These are phyloP conservation scores for Eurystomus gularis DNA, from an alignment of 2,113 vertebrate species.

Conservation along the genomic window DNA sequence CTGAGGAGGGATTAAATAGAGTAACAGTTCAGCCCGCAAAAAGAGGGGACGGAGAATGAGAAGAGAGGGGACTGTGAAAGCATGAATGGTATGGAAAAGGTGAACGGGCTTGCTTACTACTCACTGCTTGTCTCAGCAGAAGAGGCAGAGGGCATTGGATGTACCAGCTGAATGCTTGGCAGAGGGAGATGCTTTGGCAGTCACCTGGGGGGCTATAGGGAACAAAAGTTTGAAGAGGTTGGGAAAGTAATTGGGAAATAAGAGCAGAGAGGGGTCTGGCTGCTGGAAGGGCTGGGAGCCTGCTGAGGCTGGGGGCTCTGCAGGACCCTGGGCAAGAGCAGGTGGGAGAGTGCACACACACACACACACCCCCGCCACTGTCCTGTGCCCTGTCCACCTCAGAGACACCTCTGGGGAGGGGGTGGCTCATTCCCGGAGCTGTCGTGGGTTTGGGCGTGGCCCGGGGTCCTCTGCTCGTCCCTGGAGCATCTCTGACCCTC, in stretches of 20 bases:
- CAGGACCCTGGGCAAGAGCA: too few species aligned
- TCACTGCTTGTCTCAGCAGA: background rate
- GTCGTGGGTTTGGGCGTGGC: background rate
- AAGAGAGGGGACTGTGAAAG: background rate
- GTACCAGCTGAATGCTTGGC: background rate
- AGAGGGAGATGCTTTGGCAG: background rate
- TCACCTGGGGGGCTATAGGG: background rate
- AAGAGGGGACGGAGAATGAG: background rate
- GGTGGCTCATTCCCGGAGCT: background rate
- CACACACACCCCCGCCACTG: background rate
- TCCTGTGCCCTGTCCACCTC: background rate
- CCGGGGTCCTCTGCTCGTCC: accelerated
- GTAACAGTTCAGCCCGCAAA: background rate
- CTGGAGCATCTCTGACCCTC: background rate
- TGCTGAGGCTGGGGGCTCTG: background rate
- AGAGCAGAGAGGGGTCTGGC: background rate
- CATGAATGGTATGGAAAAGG: background rate
- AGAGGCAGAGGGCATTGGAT: background rate
- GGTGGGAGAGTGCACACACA: background rate
- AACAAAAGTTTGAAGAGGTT: background rate
- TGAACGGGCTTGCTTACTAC: background rate
- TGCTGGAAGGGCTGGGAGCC: background rate
- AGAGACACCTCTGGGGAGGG: background rate
- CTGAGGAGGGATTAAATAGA: background rate
- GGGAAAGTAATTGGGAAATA: background rate